Base-by-base conservation (phyloP, 2,797 vertebrate species). In the Taenioides sp. region DNA sequence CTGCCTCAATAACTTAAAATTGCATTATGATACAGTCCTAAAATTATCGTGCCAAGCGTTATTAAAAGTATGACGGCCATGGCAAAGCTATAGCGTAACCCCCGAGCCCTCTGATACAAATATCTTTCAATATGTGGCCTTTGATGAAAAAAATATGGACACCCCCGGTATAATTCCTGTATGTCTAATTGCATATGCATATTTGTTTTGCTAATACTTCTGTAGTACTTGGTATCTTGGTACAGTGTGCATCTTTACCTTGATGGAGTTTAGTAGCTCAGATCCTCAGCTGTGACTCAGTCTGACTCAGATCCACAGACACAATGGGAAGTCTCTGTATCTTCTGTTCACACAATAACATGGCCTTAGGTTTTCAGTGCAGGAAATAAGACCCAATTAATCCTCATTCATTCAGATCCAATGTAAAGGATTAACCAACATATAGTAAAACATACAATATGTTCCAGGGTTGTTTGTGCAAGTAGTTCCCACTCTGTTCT, bases 271-370 rank as follows among this genome's bases (percentile, higher is more conserved):
- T 75, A 63, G 66, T 64, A 70, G 68, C 80, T 88, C 59, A 83
- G 31, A 70, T 65, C 79, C 55, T 75, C 77, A 72, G 49, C 67
- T 60, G 18, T 79, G 71, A 83, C 57, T 89, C 76, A 74, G 61
- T 64, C 0, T 90, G 88, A 90, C 69, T 90, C 88, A 87, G 65
- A 23, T 63, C 16, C 59, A 22, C 20, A 54, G 62, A 64, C 73
- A 75, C 74, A 76, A 67, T 67, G 73, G 69, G 73, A 69, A 67
- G 57, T 67, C 74, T 80, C 65, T 12, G 47, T 77, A 70, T 63
- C 73, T n/a, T 70, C 28, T 25, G 37, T 12, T 54, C 64, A 76
- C 69, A 37, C 57, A 66, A 66, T 69, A 54, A 84, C 71, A 58
- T 73, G 34, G 77, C 79, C 86, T 80, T 23, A 31, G 84, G 84